Percentiles rank a stretch among this genome's conserved stretches.
These are phyloP conservation scores for Serinus canaria DNA, from an alignment of 2,113 vertebrate species.

Conservation along the genomic window DNA sequence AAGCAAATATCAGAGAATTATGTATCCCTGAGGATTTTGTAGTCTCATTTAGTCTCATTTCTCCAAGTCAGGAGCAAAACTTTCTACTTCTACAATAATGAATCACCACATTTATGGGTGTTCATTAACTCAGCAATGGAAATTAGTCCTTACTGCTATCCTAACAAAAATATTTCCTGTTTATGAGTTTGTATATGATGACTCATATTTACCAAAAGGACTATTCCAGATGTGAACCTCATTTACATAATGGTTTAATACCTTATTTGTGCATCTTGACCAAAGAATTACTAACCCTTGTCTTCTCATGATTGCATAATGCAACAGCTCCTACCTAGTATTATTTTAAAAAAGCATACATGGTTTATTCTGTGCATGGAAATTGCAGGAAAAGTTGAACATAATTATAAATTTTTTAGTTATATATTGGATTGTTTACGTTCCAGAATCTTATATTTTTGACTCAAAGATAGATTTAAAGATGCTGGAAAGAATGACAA, in stretches of 20 bases:
- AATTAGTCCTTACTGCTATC: background rate
- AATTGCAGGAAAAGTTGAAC: background rate
- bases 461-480: background rate
- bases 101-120: background rate
- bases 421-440: background rate
- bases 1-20: background rate
- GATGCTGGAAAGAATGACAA: background rate
- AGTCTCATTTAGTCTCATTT: background rate
- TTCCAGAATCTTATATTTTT: background rate
- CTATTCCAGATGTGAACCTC: background rate
- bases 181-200: background rate
- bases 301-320: background rate
- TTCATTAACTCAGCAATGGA: background rate
- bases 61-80: background rate
- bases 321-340: background rate
- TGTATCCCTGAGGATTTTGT: background rate
- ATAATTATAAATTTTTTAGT: background rate
- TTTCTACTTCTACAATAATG: background rate
- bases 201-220: background rate
- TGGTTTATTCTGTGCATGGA: background rate
- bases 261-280: background rate
- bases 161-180: slow-evolving; percentile 3
- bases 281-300: background rate
- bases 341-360: background rate
- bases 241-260: background rate